Conservation (phyloP, 2,113 vertebrate species). For the Bubo bubo region DNA sequence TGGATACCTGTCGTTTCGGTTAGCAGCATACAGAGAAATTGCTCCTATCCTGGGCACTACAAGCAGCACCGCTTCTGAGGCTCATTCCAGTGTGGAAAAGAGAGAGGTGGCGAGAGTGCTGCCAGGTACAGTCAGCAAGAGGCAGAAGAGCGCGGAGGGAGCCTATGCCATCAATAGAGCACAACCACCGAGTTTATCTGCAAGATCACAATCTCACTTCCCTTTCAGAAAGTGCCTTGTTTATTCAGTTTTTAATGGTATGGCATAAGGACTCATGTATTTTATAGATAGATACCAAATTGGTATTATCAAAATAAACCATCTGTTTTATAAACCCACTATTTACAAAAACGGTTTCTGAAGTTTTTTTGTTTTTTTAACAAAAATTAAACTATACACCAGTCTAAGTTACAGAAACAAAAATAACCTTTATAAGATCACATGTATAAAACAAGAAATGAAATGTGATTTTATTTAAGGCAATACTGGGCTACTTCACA, state of each 20-base stretch:
- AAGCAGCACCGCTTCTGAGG: not conserved
- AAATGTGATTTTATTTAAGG: conserved; percentile 89
- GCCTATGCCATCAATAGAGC: conserved; percentile 7
- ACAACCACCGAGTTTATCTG: not conserved
- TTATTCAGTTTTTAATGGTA: conserved; percentile 74
- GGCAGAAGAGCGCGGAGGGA: not conserved
- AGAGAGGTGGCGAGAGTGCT: not conserved
- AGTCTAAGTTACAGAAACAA: conserved; percentile 78
- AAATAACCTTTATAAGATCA: conserved; percentile 80
- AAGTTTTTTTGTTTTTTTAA: conserved; percentile 68
- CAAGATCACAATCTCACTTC: conserved; percentile 75
- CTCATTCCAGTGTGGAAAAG: conserved; percentile 1
- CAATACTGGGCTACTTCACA: conserved; percentile 89
- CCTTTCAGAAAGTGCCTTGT: conserved; percentile 77
- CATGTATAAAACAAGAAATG: conserved; percentile 85
- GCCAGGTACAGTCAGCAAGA: not conserved
- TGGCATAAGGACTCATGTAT: conserved; percentile 69
- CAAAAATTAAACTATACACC: conserved; percentile 82
- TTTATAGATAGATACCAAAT: conserved; percentile 77
- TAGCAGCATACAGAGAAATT: conserved; percentile 47
- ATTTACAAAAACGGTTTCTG: conserved; percentile 75
- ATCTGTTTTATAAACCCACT: conserved; percentile 80
- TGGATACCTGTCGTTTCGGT: not conserved
- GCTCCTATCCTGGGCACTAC: not conserved
- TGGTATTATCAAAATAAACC: conserved; percentile 80